A percentile compares a stretch with the other conserved stretches of the same genome.
phyloP scores from a whole-genome alignment of 2,113 vertebrate genomes.

The Pampusana beccarii region DNA sequence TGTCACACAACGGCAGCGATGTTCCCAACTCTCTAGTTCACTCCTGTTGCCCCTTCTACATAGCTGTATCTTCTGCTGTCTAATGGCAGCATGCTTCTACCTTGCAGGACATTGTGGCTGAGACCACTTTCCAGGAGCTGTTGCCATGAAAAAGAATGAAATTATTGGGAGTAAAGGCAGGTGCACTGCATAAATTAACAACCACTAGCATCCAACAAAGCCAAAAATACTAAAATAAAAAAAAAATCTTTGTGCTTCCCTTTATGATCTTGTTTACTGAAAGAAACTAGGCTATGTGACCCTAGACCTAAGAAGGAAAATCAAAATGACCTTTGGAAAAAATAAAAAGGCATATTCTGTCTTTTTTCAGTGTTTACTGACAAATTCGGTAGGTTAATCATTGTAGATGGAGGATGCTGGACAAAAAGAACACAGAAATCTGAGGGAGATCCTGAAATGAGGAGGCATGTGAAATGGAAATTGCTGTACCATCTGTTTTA shows the following conservation, averaged over 20 bases:
- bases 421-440: background rate
- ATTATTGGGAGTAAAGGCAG: slow-evolving; percentile 29
- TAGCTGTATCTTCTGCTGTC: background rate
- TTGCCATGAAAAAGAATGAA: slow-evolving; percentile 51
- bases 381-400: background rate
- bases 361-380: background rate
- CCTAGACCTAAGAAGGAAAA: background rate
- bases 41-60: background rate
- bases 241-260: background rate
- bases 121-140: slow-evolving; percentile 27
- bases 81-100: slow-evolving; percentile 18
- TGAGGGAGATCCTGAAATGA: background rate
- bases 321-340: background rate
- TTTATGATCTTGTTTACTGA: background rate
- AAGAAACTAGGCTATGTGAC: background rate
- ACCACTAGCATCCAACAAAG: slow-evolving; percentile 21
- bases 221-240: background rate
- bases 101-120: background rate
- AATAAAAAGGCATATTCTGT: rapidly evolving
- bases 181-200: slow-evolving; percentile 35
- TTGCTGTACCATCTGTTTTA: background rate
- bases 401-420: background rate
- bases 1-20: rapidly evolving
- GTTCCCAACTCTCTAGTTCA: background rate
- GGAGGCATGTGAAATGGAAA: background rate